phyloP scores from a whole-genome alignment of 2,888 invertebrate species.

The Macrophya annulata region DNA sequence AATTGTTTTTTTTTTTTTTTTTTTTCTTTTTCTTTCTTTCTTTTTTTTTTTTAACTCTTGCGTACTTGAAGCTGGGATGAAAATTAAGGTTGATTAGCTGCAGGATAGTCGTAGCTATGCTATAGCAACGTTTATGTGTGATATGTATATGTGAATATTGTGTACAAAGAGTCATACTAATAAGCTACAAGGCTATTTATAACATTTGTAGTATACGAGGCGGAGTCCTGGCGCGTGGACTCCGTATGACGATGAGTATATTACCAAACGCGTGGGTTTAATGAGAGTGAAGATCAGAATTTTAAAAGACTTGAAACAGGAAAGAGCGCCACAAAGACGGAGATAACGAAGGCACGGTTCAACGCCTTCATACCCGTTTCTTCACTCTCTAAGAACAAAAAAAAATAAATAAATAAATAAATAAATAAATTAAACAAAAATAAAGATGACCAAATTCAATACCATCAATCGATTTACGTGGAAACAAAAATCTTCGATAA shows the following conservation, averaged over 20 bases:
- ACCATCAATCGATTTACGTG: neutral
- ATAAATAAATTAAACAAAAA: neutral
- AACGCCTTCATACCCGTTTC: conserved; percentile 47
- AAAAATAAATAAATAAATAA: neutral
- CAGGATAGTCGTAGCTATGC: conserved; percentile 1
- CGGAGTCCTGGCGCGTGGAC: conserved; percentile 47
- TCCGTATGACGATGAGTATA: conserved; percentile 35
- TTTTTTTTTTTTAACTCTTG: neutral
- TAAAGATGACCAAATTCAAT: neutral
- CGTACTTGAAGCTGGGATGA: conserved; percentile 4
- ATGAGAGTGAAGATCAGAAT: conserved; percentile 52
- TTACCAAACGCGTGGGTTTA: conserved; percentile 52
- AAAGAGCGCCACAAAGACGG: conserved; percentile 44
- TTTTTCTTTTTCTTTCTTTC: neutral
- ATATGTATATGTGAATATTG: neutral
- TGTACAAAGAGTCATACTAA: conserved; percentile 47
- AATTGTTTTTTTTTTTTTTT: neutral
- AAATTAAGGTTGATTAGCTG: conserved; percentile 39
- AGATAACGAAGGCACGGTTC: conserved; percentile 30
- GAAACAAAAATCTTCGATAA: neutral
- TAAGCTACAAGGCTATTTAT: conserved; percentile 50
- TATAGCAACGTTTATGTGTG: neutral
- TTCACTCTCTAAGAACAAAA: neutral
- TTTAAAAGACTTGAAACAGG: conserved; percentile 50
- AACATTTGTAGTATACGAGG: conserved; percentile 42